Evolutionary conservation across 1,140 invertebrate species (phyloP), one percentile per base, ranked within the genome.

Genomic region (Lucilia cuprina): DNA sequence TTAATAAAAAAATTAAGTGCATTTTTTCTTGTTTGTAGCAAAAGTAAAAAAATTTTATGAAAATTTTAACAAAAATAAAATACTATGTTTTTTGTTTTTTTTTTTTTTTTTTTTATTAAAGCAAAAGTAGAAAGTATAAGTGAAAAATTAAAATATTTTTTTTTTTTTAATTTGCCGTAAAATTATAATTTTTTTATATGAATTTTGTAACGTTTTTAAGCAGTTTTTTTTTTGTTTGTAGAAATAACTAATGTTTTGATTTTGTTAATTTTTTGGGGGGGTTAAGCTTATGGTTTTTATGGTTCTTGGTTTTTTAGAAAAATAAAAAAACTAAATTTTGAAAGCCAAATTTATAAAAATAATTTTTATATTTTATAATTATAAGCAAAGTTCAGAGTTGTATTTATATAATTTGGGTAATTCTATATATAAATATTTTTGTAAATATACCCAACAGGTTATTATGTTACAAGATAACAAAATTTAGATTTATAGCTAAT

Each of bases 381-480:
- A 70, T 70, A 70, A 70, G 65, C 65, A 70, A 70, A 70, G 65
- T 70, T 70, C 65, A 70, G 65, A 70, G 65, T 70, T 70, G 10
- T 19, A 25, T 25, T 8, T 8, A n/a, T n/a, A n/a, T n/a, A n/a
- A n/a, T n/a, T n/a, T n/a, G n/a, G n/a, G n/a, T n/a, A n/a, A n/a
- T n/a, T n/a, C n/a, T n/a, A n/a, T n/a, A n/a, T 30, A 30, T 30
- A 30, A 30, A 30, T 30, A 30, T 30, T 30, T 30, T 30, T 30
- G 25, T 3, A 30, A 30, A 30, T 2, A 30, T 30, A 30, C 3
- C 25, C 3, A 30, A 30, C 25, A 1, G 25, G 3, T 30, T 30
- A 30, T 30, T 30, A 30, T 30, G n/a, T n/a, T n/a, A n/a, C n/a
- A n/a, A 30, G 25, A 30, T 3, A 30, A n/a, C n/a, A 30, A 30